Conservation (phyloP, 2,888 invertebrate species). For the Crepidodera aurea region DNA sequence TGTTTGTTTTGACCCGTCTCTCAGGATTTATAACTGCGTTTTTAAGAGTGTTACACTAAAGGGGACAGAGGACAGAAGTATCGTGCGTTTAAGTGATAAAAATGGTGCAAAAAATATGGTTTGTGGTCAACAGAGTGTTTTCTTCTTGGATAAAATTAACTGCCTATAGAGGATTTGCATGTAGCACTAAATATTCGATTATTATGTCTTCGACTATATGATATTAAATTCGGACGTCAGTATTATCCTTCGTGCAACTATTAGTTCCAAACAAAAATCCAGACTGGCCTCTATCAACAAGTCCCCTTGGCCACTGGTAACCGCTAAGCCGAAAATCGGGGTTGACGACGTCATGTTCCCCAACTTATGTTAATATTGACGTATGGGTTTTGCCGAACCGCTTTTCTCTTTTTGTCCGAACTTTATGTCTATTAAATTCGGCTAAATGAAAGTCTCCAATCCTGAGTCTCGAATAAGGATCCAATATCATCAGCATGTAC, state of each 20-base stretch:
- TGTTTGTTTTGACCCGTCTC: not conserved
- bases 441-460: conserved; percentile 45
- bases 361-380: conserved; percentile 58
- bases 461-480: conserved; percentile 23
- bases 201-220: no score
- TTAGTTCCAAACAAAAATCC: not conserved
- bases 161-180: no score
- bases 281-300: not conserved
- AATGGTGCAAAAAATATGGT: not conserved
- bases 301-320: not conserved
- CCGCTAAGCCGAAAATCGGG: not conserved
- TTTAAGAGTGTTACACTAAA: not conserved
- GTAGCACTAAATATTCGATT: no score
- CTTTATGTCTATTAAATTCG: conserved; percentile 51
- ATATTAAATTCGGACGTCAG: no score
- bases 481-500: conserved; percentile 25
- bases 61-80: not conserved
- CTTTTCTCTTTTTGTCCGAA: conserved; percentile 48
- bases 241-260: no score
- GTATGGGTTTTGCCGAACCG: conserved; percentile 47
- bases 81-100: not conserved
- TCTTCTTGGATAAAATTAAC: no score
- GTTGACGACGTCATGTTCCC: conserved; percentile 40
- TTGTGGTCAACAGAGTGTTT: not conserved
- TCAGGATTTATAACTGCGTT: not conserved